Evolutionary conservation across 2,113 vertebrate species (phyloP).

Genomic region (Rhombomys opimus): DNA sequence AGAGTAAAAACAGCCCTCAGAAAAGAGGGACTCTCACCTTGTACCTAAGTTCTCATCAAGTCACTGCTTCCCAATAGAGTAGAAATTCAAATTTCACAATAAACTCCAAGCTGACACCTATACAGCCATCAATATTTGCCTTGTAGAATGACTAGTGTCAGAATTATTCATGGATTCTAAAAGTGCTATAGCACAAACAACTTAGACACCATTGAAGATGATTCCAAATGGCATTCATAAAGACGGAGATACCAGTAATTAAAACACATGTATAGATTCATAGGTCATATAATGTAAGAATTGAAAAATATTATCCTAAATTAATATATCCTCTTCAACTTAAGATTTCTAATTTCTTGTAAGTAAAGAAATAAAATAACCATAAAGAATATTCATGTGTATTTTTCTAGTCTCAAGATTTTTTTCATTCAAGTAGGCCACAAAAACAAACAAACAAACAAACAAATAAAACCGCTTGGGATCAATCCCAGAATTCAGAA

Average conservation of each 20-base stretch:
- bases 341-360: not conserved
- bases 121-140: not conserved
- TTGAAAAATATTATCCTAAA: not conserved
- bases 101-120: not conserved
- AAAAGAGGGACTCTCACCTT: not conserved
- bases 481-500: not conserved
- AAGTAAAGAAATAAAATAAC: conserved; percentile 5
- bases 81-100: not conserved
- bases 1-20: not conserved
- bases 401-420: conserved; percentile 11
- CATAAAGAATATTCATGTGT: not conserved
- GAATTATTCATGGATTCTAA: not conserved
- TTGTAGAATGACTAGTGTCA: not conserved
- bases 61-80: not conserved
- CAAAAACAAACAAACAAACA: not conserved
- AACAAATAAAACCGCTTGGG: not conserved
- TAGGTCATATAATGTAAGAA: not conserved
- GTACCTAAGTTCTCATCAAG: not conserved
- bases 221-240: not conserved
- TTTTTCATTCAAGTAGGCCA: not conserved
- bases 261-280: not conserved
- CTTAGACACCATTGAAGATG: not conserved
- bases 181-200: not conserved
- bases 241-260: not conserved
- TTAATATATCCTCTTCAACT: conserved; percentile 15